These are phyloP conservation scores for Caenorhabditis panamensis DNA, from an alignment of 2,888 invertebrate genomes.

Conservation along the genomic window DNA sequence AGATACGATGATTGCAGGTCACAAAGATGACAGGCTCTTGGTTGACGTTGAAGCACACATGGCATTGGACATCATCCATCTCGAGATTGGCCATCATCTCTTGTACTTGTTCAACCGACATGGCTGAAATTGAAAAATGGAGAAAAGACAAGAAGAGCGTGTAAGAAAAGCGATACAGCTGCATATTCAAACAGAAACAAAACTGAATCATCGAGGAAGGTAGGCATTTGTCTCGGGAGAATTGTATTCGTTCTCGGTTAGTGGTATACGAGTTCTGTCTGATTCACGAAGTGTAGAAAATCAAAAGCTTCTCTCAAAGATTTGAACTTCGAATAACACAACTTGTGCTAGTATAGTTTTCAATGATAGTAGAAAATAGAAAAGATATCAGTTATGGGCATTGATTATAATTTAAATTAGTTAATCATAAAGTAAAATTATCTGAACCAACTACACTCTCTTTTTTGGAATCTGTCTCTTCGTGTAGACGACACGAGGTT, in stretches of 20 bases:
- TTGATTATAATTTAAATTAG: no score
- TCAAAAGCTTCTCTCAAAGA: no score
- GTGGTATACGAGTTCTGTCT: no score
- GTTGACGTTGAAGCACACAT: constrained; percentile 38
- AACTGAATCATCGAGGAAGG: background rate
- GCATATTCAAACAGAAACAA: background rate
- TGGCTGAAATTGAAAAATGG: constrained; percentile 7
- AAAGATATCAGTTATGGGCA: no score
- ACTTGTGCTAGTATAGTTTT: no score
- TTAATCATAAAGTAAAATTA: no score
- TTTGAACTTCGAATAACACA: no score
- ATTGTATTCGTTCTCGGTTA: background rate
- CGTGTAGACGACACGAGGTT: no score
- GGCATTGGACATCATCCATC: constrained; percentile 23
- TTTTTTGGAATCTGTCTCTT: no score
- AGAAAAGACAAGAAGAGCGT: background rate
- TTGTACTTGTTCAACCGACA: constrained; percentile 6
- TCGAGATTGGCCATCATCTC: constrained; percentile 15
- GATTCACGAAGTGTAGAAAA: no score
- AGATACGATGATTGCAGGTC: constrained; percentile 22
- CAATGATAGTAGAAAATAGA: no score
- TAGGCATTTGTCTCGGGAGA: background rate
- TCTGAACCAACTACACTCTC: no score
- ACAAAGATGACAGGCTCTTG: constrained; percentile 21
- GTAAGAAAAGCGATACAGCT: background rate